phyloP scores from a whole-genome alignment of 2,113 vertebrate genomes.

The Labeo catla region DNA sequence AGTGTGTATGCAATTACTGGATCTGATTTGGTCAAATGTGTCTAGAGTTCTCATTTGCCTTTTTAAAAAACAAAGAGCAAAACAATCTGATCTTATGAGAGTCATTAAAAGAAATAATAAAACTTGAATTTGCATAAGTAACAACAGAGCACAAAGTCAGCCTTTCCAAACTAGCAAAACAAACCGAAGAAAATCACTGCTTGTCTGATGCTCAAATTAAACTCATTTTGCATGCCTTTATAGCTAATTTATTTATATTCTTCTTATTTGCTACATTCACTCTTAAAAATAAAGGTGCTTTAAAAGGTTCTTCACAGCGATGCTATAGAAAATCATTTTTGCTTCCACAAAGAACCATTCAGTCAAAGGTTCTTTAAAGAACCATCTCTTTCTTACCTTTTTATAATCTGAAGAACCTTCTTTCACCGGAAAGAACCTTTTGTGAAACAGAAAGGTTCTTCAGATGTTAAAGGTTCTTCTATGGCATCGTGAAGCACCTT shows the following conservation, averaged over 20 bases:
- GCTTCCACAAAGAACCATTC: too few relatives aligned
- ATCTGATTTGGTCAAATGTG: slow-evolving; percentile 13
- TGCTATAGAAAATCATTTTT: too few relatives aligned
- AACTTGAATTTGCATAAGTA: slow-evolving; percentile 12
- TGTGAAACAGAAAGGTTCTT: too few relatives aligned
- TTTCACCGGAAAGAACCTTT: too few relatives aligned
- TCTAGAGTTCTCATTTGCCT: background rate
- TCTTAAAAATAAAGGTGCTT: too few relatives aligned
- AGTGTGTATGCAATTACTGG: background rate
- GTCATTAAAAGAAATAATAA: slow-evolving; percentile 7
- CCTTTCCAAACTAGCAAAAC: background rate
- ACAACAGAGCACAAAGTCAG: background rate
- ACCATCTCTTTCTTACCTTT: too few relatives aligned
- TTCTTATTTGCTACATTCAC: background rate
- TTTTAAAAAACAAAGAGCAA: slow-evolving; percentile 16
- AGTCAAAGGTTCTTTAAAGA: too few relatives aligned
- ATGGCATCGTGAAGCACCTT: too few relatives aligned
- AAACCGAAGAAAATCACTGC: background rate
- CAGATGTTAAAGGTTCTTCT: too few relatives aligned
- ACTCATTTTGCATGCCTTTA: background rate
- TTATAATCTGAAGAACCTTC: too few relatives aligned
- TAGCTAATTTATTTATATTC: background rate
- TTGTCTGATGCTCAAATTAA: background rate
- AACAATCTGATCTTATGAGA: slow-evolving; percentile 3
- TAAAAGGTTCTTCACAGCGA: too few relatives aligned